Conservation (phyloP, 2,113 vertebrate genomes). For the Entelurus aequoreus region DNA sequence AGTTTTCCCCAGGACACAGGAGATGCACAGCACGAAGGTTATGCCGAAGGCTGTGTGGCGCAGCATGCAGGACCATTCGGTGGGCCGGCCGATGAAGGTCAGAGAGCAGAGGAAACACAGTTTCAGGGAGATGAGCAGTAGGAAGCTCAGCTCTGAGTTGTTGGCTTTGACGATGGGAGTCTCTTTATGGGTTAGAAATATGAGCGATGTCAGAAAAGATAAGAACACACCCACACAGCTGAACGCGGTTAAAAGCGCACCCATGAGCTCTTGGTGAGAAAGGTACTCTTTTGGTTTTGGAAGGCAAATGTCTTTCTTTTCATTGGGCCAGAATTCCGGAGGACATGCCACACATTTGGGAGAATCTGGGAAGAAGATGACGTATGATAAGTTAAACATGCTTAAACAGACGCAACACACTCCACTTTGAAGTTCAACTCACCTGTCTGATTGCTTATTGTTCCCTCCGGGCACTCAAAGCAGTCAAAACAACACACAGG, state of each 20-base stretch:
- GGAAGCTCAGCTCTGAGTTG: conserved; percentile 60
- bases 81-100: conserved; percentile 50
- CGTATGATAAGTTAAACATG: not conserved
- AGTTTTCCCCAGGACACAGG: conserved; percentile 60
- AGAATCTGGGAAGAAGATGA: conserved; percentile 46
- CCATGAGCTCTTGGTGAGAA: conserved; percentile 58
- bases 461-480: conserved; percentile 62
- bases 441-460: conserved; percentile 68
- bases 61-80: conserved; percentile 63
- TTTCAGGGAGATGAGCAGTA: conserved; percentile 56
- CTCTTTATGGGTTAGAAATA: conserved; percentile 55
- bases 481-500: conserved; percentile 72
- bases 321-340: conserved; percentile 58
- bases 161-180: conserved; percentile 55
- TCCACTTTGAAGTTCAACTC: conserved; percentile 4
- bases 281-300: conserved; percentile 59
- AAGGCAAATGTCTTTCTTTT: conserved; percentile 45
- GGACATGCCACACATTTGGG: conserved; percentile 46
- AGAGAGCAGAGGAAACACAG: conserved; percentile 57
- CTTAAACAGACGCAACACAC: no score
- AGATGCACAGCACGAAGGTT: conserved; percentile 62
- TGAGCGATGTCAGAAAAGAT: conserved; percentile 39
- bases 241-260: conserved; percentile 48
- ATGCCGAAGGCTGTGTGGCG: conserved; percentile 60
- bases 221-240: conserved; percentile 45